Percentiles rank a stretch among this genome's conserved stretches.
Conservation (phyloP, 2,113 vertebrate species). For the Agelaius tricolor region DNA sequence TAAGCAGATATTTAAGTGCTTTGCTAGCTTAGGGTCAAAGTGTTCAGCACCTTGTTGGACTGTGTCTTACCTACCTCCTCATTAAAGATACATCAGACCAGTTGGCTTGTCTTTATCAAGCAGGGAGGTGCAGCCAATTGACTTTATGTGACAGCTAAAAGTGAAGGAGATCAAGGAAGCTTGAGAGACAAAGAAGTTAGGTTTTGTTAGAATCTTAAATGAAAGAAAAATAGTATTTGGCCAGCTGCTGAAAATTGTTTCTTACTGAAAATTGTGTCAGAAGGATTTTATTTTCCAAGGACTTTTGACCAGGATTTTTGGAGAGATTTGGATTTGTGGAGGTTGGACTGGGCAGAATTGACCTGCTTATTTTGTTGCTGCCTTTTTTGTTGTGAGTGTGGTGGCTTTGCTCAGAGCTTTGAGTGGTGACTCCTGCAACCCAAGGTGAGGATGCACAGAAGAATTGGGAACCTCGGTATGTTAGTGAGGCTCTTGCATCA, state of each 20-base stretch:
- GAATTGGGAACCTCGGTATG: background rate
- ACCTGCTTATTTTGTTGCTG: background rate
- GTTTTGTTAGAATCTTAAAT: slow-evolving; percentile 50
- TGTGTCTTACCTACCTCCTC: slow-evolving; percentile 46
- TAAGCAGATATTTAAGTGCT: slow-evolving; percentile 55
- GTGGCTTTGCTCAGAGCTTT: background rate
- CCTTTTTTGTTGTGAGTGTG: background rate
- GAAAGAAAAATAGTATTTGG: background rate
- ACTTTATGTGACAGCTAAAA: slow-evolving; percentile 55
- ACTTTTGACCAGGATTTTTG: background rate
- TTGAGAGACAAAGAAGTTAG: slow-evolving; percentile 48
- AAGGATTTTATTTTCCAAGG: slow-evolving; percentile 3
- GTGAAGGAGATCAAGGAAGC: slow-evolving; percentile 58
- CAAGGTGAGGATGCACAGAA: background rate
- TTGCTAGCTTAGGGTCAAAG: slow-evolving; percentile 42
- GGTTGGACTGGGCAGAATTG: background rate
- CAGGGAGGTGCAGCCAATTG: slow-evolving; percentile 56
- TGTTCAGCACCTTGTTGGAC: slow-evolving; percentile 49
- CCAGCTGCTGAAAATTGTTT: background rate
- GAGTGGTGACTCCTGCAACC: background rate
- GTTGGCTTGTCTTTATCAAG: slow-evolving; percentile 56
- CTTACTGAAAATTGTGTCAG: background rate
- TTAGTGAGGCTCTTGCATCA: background rate
- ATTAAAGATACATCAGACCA: slow-evolving; percentile 58
- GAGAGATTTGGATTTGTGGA: background rate